These are phyloP conservation scores for Hypocryptadius cinnamomeus DNA, from an alignment of 2,113 vertebrate genomes.

Conservation along the genomic window DNA sequence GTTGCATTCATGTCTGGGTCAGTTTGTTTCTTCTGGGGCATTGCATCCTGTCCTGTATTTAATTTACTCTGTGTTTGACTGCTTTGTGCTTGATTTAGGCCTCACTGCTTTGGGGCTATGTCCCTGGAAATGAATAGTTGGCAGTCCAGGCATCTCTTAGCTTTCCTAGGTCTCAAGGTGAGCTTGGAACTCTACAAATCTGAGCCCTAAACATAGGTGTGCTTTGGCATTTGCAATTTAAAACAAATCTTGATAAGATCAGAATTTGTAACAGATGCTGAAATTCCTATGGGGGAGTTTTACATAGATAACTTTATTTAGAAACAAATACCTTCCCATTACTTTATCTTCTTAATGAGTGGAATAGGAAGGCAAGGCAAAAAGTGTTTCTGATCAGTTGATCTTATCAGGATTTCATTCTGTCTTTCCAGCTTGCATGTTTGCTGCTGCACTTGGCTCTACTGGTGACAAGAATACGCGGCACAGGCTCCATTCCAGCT, in stretches of 20 bases:
- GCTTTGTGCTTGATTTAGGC: neutral
- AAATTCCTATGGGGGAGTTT: neutral
- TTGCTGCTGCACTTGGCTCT: neutral
- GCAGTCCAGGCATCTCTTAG: neutral
- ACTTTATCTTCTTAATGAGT: neutral
- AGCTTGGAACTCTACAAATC: neutral
- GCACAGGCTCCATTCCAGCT: neutral
- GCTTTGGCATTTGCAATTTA: neutral
- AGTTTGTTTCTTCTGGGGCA: slow-evolving; percentile 36
- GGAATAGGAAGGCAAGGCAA: neutral
- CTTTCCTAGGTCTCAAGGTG: neutral
- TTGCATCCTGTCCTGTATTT: slow-evolving; percentile 31
- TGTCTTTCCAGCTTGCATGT: slow-evolving; percentile 35
- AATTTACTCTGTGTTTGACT: neutral
- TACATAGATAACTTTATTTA: neutral
- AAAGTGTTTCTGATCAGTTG: slow-evolving; percentile 29
- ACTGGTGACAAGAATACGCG: accelerated
- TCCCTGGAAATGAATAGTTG: neutral
- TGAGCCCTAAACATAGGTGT: neutral
- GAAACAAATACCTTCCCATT: neutral
- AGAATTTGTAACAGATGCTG: neutral
- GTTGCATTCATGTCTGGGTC: neutral
- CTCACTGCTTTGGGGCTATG: slow-evolving; percentile 6
- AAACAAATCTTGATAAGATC: slow-evolving; percentile 55
- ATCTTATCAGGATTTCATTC: slow-evolving; percentile 65